These are phyloP conservation scores for Pica pica DNA, from an alignment of 2,113 vertebrate species.

Conservation along the genomic window DNA sequence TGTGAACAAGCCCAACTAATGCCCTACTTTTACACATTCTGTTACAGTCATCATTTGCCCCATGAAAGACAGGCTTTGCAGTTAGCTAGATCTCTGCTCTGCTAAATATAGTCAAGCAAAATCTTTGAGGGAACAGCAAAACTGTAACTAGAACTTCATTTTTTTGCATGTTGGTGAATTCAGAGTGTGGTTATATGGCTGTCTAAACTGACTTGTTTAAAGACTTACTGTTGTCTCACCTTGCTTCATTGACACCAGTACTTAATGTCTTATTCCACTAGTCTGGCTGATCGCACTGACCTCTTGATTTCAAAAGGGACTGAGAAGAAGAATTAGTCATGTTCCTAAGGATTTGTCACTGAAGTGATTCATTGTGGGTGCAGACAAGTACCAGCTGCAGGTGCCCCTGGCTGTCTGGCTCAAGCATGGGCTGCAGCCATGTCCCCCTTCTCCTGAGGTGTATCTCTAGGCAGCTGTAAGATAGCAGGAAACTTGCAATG, in stretches of 20 bases:
- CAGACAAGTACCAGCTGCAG: background rate
- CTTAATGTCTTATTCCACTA: background rate
- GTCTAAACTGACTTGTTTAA: background rate
- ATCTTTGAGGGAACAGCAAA: background rate
- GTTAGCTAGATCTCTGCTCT: background rate
- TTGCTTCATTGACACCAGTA: background rate
- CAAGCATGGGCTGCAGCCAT: background rate
- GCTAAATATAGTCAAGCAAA: background rate
- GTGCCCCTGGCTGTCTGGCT: background rate
- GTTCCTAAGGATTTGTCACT: background rate
- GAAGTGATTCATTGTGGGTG: background rate
- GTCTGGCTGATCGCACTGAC: background rate
- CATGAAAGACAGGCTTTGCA: background rate
- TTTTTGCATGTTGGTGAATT: background rate
- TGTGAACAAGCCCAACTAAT: background rate
- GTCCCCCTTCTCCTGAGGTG: background rate
- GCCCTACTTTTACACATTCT: background rate
- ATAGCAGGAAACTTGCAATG: background rate
- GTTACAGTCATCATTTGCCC: fast-evolving
- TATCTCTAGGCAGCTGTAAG: background rate
- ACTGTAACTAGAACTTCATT: background rate
- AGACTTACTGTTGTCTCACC: background rate
- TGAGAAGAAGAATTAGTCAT: background rate
- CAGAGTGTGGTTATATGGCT: background rate
- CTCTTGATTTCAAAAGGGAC: background rate